Percentiles rank a stretch among this genome's conserved stretches.
Conservation (phyloP, 2,797 vertebrate genomes). For the Austrolebias charrua region DNA sequence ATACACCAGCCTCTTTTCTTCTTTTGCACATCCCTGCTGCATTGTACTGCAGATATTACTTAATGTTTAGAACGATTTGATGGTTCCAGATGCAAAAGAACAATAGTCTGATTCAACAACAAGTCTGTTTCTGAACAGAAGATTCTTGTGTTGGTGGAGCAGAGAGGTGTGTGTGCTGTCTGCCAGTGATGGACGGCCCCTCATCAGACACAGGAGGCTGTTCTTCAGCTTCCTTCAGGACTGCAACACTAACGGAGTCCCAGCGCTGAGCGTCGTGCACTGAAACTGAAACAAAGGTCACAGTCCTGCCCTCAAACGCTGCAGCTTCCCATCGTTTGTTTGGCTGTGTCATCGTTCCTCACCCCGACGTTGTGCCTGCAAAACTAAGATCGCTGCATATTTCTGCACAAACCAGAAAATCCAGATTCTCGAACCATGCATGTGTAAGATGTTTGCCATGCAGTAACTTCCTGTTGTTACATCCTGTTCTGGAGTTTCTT, state of each 20-base stretch:
- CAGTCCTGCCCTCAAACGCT: constrained; percentile 19
- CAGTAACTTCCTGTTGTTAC: no score
- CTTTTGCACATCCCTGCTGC: neutral
- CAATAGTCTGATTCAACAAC: constrained; percentile 4
- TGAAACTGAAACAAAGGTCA: constrained; percentile 41
- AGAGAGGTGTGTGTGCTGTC: constrained; percentile 42
- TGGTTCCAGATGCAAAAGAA: constrained; percentile 19
- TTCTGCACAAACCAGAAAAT: neutral
- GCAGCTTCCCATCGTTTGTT: constrained; percentile 30
- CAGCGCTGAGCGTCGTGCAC: constrained; percentile 21
- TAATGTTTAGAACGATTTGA: neutral
- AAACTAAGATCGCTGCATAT: neutral
- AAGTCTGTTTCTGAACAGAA: constrained; percentile 38
- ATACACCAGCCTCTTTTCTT: neutral
- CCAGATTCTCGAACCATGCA: no score
- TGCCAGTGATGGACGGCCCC: constrained; percentile 39
- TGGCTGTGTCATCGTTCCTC: constrained; percentile 25
- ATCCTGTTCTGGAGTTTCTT: no score
- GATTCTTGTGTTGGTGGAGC: constrained; percentile 46
- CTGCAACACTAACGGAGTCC: constrained; percentile 22
- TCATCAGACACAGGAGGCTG: constrained; percentile 39
- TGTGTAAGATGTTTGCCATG: no score
- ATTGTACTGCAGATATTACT: neutral
- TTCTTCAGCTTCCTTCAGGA: constrained; percentile 44
- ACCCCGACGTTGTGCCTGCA: constrained; percentile 9